phyloP scores from a whole-genome alignment of 2,797 vertebrate genomes.

The Myotis pilosus region DNA sequence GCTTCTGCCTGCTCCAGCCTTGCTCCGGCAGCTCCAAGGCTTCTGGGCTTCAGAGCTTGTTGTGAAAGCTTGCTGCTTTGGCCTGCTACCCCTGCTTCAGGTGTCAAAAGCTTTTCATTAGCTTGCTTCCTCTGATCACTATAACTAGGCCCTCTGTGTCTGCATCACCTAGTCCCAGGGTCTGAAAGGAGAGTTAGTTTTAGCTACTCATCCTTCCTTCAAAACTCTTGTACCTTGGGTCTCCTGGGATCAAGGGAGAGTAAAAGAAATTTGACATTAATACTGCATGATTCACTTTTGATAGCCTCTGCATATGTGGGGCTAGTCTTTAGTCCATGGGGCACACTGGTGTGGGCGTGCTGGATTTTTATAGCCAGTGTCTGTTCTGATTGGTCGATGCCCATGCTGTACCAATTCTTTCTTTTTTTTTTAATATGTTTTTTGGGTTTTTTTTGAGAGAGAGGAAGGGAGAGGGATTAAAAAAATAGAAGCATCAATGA shows the following conservation, averaged over 20 bases:
- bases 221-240: background rate
- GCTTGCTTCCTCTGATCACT: constrained; percentile 75
- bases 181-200: constrained; percentile 46
- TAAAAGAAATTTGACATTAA: background rate
- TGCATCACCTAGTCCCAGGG: constrained; percentile 37
- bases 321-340: background rate
- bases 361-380: background rate
- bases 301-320: background rate
- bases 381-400: background rate
- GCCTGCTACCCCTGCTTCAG: constrained; percentile 80
- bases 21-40: constrained; percentile 80
- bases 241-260: background rate
- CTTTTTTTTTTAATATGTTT: too few relatives aligned
- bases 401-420: background rate
- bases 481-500: too few relatives aligned
- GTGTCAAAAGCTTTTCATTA: constrained; percentile 81
- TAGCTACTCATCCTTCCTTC: constrained; percentile 48
- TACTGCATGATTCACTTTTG: constrained; percentile 30
- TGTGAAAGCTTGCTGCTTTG: constrained; percentile 81
- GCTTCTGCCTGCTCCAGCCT: constrained; percentile 80
- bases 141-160: constrained; percentile 64
- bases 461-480: too few relatives aligned
- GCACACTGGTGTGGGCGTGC: background rate
- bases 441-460: too few relatives aligned
- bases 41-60: constrained; percentile 80